Conservation (phyloP, 2,888 invertebrate genomes). For the Caenorhabditis sp. region DNA sequence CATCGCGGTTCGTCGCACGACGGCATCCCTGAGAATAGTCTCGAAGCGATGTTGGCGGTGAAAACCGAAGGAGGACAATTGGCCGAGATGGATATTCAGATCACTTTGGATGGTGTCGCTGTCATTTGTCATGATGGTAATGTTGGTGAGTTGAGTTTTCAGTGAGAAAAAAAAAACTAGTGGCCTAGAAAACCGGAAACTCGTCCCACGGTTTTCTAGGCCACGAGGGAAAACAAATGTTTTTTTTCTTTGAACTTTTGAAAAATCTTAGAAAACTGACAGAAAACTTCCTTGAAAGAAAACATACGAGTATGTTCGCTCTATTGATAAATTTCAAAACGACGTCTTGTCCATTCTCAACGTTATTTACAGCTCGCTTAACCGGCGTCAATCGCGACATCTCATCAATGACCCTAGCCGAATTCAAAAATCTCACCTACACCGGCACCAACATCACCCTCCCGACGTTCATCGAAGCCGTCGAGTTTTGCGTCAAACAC, state of each 20-base stretch:
- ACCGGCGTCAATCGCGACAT: constrained; percentile 36
- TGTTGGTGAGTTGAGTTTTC: constrained; percentile 7
- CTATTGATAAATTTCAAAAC: too few relatives aligned
- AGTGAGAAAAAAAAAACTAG: too few relatives aligned
- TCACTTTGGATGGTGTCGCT: constrained; percentile 29
- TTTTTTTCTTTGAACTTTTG: too few relatives aligned
- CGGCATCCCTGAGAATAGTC: constrained; percentile 32
- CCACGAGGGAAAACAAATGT: too few relatives aligned
- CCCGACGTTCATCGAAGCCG: constrained; percentile 37
- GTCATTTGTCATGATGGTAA: constrained; percentile 39
- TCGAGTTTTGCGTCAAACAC: constrained; percentile 18
- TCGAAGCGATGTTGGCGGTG: constrained; percentile 32
- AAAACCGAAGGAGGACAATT: constrained; percentile 36
- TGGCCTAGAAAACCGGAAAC: too few relatives aligned
- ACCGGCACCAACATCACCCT: constrained; percentile 23
- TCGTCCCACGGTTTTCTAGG: too few relatives aligned
- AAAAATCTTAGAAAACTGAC: too few relatives aligned
- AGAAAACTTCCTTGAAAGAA: too few relatives aligned
- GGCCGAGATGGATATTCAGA: constrained; percentile 40
- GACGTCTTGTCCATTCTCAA: not conserved
- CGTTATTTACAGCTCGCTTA: not conserved
- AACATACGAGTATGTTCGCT: too few relatives aligned
- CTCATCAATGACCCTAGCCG: constrained; percentile 21
- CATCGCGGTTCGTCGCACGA: constrained; percentile 37
- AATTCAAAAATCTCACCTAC: constrained; percentile 31